Percentiles rank a stretch among this genome's conserved stretches.
Evolutionary conservation across 35 echinoderm and acorn worm genomes (phyloP).

Genomic region (Anneissia japonica): DNA sequence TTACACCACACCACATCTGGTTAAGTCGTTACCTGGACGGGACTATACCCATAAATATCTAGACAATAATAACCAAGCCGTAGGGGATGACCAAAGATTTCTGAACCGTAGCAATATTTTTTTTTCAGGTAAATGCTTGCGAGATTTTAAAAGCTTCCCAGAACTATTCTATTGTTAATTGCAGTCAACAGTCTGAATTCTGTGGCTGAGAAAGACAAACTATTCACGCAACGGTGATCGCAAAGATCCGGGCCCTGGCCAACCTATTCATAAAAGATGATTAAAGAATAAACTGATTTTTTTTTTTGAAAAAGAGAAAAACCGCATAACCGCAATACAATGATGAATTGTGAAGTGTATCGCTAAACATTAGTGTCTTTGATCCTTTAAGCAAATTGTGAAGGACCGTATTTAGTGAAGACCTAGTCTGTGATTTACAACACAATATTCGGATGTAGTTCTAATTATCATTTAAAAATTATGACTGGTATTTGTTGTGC

Average conservation of each 20-base stretch:
- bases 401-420: not conserved
- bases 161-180: not conserved
- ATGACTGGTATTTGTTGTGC: too few relatives aligned
- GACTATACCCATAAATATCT: not conserved
- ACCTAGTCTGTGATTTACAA: not conserved
- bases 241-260: not conserved
- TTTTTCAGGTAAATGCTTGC: not conserved
- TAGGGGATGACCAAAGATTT: not conserved
- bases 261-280: not conserved
- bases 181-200: not conserved
- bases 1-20: not conserved
- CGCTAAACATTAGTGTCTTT: not conserved
- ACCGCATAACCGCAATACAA: not conserved
- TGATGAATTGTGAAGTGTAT: not conserved
- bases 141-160: not conserved
- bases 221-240: not conserved
- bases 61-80: not conserved
- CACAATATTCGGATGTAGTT: too few relatives aligned
- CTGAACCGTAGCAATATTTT: not conserved
- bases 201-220: not conserved
- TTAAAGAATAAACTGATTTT: not conserved
- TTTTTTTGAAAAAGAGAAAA: not conserved
- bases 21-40: not conserved
- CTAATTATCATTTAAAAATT: too few relatives aligned
- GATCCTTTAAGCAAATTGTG: not conserved